Evolutionary conservation across 2,888 invertebrate genomes (phyloP).

Genomic region (Lymantria monacha): DNA sequence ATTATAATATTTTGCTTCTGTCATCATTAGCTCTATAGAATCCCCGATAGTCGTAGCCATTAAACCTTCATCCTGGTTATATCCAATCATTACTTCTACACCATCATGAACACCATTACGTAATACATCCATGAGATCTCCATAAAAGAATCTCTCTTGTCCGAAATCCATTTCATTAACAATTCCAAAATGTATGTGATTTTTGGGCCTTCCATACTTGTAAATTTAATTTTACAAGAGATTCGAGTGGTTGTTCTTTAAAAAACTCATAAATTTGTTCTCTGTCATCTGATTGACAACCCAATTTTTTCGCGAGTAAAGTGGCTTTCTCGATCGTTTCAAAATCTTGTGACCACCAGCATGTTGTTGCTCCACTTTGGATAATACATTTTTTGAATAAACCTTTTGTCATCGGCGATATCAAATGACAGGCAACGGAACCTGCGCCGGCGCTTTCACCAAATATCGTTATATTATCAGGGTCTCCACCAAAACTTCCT

Average conservation of each 20-base stretch:
- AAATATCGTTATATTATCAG: conserved; percentile 66
- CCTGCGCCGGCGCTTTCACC: conserved; percentile 69
- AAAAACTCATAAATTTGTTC: conserved; percentile 54
- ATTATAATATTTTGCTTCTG: conserved; percentile 38
- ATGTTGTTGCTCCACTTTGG: conserved; percentile 85
- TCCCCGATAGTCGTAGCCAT: conserved; percentile 23
- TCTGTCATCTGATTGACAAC: conserved; percentile 49
- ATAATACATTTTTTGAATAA: conserved; percentile 80
- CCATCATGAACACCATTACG: conserved; percentile 68
- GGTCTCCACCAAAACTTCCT: conserved; percentile 61
- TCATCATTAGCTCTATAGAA: conserved; percentile 28
- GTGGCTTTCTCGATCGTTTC: conserved; percentile 74
- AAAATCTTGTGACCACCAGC: conserved; percentile 69
- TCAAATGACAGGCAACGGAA: conserved; percentile 53
- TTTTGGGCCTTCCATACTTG: conserved; percentile 33
- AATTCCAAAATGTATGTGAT: conserved; percentile 35
- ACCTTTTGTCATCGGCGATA: conserved; percentile 70
- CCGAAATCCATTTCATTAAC: conserved; percentile 52
- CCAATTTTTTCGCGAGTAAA: conserved; percentile 47
- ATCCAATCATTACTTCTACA: conserved; percentile 86
- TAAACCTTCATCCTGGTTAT: conserved; percentile 86
- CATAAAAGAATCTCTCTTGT: conserved; percentile 51
- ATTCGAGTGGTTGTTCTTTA: conserved; percentile 43
- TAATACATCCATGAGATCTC: conserved; percentile 50
- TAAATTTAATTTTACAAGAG: conserved; percentile 33